Conservation (phyloP, 2,888 invertebrate genomes). For the Spodoptera littoralis region DNA sequence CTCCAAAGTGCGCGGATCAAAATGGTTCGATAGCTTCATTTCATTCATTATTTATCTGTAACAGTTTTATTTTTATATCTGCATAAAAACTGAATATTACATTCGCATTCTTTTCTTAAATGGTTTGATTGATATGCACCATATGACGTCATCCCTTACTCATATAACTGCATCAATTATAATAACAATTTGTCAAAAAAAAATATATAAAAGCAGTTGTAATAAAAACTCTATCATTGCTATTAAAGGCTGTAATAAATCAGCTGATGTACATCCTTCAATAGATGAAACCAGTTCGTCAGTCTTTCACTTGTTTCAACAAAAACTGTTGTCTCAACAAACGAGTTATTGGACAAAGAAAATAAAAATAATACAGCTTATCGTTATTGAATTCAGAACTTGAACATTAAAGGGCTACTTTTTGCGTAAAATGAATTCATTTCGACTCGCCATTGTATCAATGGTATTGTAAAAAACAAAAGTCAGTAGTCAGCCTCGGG, state of each 20-base stretch:
- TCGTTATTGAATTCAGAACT: slow-evolving; percentile 56
- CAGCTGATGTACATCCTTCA: slow-evolving; percentile 29
- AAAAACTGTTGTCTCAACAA: slow-evolving; percentile 56
- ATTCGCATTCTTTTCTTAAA: too few species aligned
- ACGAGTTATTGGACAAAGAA: slow-evolving; percentile 57
- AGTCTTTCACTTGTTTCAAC: slow-evolving; percentile 27
- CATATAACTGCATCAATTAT: too few species aligned
- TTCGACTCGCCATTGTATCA: slow-evolving; percentile 53
- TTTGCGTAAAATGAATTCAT: slow-evolving; percentile 51
- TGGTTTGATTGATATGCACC: too few species aligned
- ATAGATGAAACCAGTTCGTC: slow-evolving; percentile 45
- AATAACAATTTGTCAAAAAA: slow-evolving; percentile 7
- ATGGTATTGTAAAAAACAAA: slow-evolving; percentile 52
- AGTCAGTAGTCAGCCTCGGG: slow-evolving; percentile 39
- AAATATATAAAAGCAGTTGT: too few species aligned
- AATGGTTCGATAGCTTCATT: too few species aligned
- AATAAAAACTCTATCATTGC: too few species aligned
- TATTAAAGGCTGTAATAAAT: slow-evolving; percentile 21
- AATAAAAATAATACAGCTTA: slow-evolving; percentile 42
- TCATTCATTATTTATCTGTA: too few species aligned
- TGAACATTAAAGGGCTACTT: slow-evolving; percentile 46
- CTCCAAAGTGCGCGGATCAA: too few species aligned
- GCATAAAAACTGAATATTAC: too few species aligned
- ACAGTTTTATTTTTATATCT: too few species aligned
- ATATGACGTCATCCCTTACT: too few species aligned